Conservation (phyloP, 2,113 vertebrate species). For the Tympanuchus pallidicinctus region DNA sequence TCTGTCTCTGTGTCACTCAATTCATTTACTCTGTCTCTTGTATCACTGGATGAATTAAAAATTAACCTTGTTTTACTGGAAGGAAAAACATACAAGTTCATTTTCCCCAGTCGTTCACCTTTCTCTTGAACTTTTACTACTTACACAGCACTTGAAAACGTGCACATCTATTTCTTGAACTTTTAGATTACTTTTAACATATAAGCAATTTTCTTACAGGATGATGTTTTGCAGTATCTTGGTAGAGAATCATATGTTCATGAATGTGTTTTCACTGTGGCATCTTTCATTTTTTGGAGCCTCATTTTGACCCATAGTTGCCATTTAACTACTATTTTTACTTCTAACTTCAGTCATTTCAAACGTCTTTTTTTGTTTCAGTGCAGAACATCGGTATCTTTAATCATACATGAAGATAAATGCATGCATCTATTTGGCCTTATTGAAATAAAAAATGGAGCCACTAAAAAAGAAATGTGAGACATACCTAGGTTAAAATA, state of each 20-base stretch:
- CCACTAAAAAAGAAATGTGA: background rate
- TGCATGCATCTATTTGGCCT: background rate
- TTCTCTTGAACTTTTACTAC: background rate
- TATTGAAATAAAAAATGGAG: background rate
- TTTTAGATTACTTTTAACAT: background rate
- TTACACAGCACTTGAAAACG: background rate
- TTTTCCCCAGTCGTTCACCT: background rate
- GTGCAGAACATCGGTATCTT: background rate
- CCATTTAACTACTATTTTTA: background rate
- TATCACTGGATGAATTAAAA: background rate
- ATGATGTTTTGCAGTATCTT: background rate
- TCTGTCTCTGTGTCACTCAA: background rate
- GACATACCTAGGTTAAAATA: background rate
- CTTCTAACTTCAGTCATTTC: background rate
- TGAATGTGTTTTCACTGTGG: background rate
- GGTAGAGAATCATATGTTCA: background rate
- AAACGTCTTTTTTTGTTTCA: background rate
- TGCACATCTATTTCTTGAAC: background rate
- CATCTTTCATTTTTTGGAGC: background rate
- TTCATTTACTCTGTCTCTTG: background rate
- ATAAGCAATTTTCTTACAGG: background rate
- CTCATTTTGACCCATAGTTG: background rate
- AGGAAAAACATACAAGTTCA: background rate
- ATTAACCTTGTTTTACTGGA: background rate
- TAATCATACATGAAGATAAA: background rate